Evolutionary conservation across 2,888 invertebrate genomes (phyloP), one percentile per base, ranked within the genome.

Genomic region (Calameuta filiformis): DNA sequence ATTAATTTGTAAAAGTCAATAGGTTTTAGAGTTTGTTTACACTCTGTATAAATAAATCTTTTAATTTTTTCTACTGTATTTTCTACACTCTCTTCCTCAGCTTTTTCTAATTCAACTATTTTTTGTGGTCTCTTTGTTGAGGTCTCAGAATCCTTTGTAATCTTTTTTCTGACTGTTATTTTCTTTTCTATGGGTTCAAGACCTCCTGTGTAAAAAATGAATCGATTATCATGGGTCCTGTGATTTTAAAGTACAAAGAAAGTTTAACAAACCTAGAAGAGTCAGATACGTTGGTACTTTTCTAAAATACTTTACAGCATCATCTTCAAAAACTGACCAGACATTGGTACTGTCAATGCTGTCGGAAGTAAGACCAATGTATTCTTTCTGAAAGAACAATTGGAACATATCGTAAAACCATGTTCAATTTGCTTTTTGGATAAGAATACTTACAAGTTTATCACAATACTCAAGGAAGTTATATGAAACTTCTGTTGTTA

Each of bases 1-100:
- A 94, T 93, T 12, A 93, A 88, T 84, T 93, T 92, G 90, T 94
- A 95, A 88, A 94, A 95, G 83, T 93, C 93, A 4, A 95, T 89
- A 0, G 94, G 93, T 40, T 89, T 79, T 3, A 85, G 79, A 80
- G 92, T 92, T 3, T 88, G 87, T 73, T 91, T 91, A 87, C 92
- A 93, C 75, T 91, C 89, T 69, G 92, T 89, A 0, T 78, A 87
- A 37, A 95, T 90, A 79, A 93, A 92, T 0, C 92, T 90, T 82
- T 90, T 89, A 56, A 94, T 92, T 31, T 92, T 92, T 80, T 90
- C 91, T 3, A 95, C 93, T 83, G 94, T 94, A 83, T 94, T 92
- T 76, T 93, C 92, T 0, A 94, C 92, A 69, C 93, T 93, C 76
- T 93, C 93, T 75, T 94, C 94, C 23, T 56, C 56, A 23, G 56